Conservation (phyloP, 2,888 invertebrate genomes). For the Prenolepis imparis region DNA sequence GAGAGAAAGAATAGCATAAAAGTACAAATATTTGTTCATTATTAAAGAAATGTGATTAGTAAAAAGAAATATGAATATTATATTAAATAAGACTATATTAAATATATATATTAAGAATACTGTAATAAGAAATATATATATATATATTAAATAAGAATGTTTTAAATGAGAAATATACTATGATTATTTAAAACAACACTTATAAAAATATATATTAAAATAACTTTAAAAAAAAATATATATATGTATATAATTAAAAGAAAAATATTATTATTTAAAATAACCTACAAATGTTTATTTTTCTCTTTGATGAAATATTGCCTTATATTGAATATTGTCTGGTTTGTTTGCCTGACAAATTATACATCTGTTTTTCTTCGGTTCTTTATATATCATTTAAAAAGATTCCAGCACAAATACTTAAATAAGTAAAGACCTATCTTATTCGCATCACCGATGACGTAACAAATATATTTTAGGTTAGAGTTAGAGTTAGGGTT, state of each 20-base stretch:
- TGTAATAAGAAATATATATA: not conserved
- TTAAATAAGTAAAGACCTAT: too few relatives aligned
- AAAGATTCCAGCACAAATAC: not conserved
- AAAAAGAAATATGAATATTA: not conserved
- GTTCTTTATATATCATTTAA: not conserved
- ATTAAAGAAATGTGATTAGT: not conserved
- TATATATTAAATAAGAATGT: not conserved
- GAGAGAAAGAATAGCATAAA: not conserved
- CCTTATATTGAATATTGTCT: not conserved
- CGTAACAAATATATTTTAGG: too few relatives aligned
- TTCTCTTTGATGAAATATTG: not conserved
- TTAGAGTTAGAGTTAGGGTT: too few relatives aligned
- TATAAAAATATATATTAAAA: too few relatives aligned
- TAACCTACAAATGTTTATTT: not conserved
- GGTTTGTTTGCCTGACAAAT: not conserved
- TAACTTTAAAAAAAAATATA: too few relatives aligned
- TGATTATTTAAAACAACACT: too few relatives aligned
- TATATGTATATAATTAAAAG: too few relatives aligned
- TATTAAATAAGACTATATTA: not conserved
- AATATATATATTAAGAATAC: too few relatives aligned
- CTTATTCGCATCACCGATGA: too few relatives aligned
- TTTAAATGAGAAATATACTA: not conserved
- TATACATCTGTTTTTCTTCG: not conserved
- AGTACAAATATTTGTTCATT: not conserved
- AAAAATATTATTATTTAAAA: not conserved